Base-by-base conservation (phyloP, 2,888 invertebrate genomes). In the Netelia melanura region DNA sequence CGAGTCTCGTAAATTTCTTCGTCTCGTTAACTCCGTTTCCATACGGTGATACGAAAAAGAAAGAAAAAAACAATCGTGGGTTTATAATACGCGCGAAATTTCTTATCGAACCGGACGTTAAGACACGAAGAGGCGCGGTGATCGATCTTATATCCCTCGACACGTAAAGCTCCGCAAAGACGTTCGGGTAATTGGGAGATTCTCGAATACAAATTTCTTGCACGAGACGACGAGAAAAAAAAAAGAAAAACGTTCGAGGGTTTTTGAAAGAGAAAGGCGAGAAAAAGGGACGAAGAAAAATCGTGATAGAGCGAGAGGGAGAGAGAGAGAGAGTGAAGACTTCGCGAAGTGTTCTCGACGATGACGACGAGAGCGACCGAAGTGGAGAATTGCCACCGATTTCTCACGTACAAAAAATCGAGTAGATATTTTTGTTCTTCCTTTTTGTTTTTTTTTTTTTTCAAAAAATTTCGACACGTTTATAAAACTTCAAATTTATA, bases 351-450 rank as follows among this genome's bases (percentile, higher is more conserved):
- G 72, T 71, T 56, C 38, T 30, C 58, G 76, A 84, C 65, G 76
- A 72, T 52, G 68, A 68, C n/a, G 23, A 61, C 62, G 54, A 78
- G 83, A 68, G 74, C 70, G 76, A 76, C 84, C 72, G 76, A 58
- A 80, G 84, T 72, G 84, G 84, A 58, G 67, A 65, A 58, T 65
- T 30, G 48, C 48, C 44, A 43, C 21, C 64, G 77, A 74, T 68
- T 68, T 84, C 48, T 54, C 56, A 44, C 68, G 61, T 9, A 30
- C 25, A 48, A 44, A 25, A 38, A 5, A 30, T 5, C 30, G 5
- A 30, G 30, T 0, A 30, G 6, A 30, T 5, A 5, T 30, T 30
- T 5, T 30, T 30, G 17, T 17, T 25, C 25, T 25, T 25, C 25
- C 2, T 30, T 30, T 30, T 30, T 30, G 5, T 5, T 30, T 30